Evolutionary conservation across 1,140 invertebrate genomes (phyloP), one percentile per base, ranked within the genome.

Genomic region (Dendrolimus punctatus): DNA sequence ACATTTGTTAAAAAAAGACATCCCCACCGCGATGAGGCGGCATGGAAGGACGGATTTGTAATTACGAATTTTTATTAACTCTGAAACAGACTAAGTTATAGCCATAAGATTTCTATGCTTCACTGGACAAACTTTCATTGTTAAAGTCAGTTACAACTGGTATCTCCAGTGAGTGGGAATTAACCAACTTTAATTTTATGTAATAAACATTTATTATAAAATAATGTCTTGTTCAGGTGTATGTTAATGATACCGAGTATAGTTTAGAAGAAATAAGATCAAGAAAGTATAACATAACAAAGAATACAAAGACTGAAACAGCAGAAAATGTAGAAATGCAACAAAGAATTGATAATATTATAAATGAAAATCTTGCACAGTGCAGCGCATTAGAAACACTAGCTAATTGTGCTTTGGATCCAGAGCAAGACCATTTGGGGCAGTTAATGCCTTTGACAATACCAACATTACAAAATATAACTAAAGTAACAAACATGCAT

Each of bases 191-290:
- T 3, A 23, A 23, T 23, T 23, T 23, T 23, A 23, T 23, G 23
- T 23, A 23, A 23, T 23, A 23, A 46, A n/a, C 10, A 46, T 46
- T 5, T 7, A 10, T 9, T 10, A 46, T 38, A 48, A 6, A 10
- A 47, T 59, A 51, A 49, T 40, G 9, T 66, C 48, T 40, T 48
- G 66, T 64, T 23, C 56, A 88, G 80, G 91, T 92, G 56, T 93
- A 93, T 77, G 80, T 85, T 56, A 88, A 90, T 67, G 88, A 90
- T 65, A 84, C 75, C 52, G 92, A 92, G 84, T 89, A 82, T 68
- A 92, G 91, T 76, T 88, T 92, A 81, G 92, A 93, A 79, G 91
- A 93, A 86, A 90, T 92, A 53, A 87, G 87, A 71, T 87, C 90
- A 51, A 77, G 83, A 73, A 87, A 80, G 66, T 85, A 81, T 56